Evolutionary conservation across 2,113 vertebrate genomes (phyloP).

Genomic region (Jacana jacana): DNA sequence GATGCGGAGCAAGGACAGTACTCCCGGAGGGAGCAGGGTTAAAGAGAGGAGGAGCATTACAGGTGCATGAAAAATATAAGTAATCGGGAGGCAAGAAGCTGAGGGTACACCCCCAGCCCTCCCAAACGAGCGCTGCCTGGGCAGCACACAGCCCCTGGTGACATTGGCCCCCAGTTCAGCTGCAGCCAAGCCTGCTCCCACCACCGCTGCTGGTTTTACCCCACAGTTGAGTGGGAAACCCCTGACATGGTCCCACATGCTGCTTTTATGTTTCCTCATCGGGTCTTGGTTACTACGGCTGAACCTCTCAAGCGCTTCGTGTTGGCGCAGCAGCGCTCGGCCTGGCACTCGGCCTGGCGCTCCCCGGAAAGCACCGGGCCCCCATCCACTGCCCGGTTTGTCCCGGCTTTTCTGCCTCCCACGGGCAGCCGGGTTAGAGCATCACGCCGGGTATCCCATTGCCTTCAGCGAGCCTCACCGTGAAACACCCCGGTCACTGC

Average conservation of each 20-base stretch:
- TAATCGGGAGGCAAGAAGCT: neutral
- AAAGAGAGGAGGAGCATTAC: rapidly evolving
- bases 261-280: neutral
- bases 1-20: neutral
- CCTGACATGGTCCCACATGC: neutral
- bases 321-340: neutral
- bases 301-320: rapidly evolving
- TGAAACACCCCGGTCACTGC: neutral
- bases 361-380: neutral
- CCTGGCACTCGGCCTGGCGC: no score
- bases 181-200: neutral
- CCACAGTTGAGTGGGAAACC: neutral
- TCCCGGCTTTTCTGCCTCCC: neutral
- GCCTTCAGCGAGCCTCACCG: neutral
- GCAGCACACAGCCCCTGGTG: rapidly evolving
- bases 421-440: no score
- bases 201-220: neutral
- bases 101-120: neutral
- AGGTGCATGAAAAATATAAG: neutral
- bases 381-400: neutral
- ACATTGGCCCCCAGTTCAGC: neutral
- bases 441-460: no score
- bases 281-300: neutral
- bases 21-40: neutral
- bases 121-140: rapidly evolving